Evolutionary conservation across 2,113 vertebrate genomes (phyloP).

Genomic region (Macquaria ambigua): DNA sequence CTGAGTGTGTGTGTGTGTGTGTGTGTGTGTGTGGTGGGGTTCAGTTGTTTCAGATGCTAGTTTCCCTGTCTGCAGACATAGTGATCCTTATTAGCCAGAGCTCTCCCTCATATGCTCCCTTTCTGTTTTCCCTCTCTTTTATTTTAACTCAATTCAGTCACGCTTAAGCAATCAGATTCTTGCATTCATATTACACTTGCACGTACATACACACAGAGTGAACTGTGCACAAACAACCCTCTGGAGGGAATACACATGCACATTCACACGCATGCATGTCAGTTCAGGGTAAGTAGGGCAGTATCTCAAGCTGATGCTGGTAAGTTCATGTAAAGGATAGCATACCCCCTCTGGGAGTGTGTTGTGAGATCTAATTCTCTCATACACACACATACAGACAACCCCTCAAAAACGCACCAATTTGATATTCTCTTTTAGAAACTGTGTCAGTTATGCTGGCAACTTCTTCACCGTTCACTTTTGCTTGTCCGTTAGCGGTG

Average conservation of each 20-base stretch:
- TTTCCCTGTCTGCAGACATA: slow-evolving; percentile 50
- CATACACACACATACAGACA: slow-evolving; percentile 14
- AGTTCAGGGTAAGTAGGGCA: slow-evolving; percentile 73
- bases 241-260: slow-evolving; percentile 35
- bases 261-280: slow-evolving; percentile 14
- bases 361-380: slow-evolving; percentile 50
- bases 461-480: slow-evolving; percentile 3
- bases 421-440: slow-evolving; percentile 63
- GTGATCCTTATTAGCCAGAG: slow-evolving; percentile 71
- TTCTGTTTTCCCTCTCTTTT: slow-evolving; percentile 22
- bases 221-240: slow-evolving; percentile 40
- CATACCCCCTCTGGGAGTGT: slow-evolving; percentile 62
- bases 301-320: slow-evolving; percentile 55
- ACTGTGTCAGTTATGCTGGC: slow-evolving; percentile 31
- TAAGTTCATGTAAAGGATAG: slow-evolving; percentile 73
- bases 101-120: neutral
- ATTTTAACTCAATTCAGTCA: slow-evolving; percentile 70
- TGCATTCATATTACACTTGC: slow-evolving; percentile 3
- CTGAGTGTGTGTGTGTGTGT: neutral
- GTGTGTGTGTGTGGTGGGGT: neutral
- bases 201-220: slow-evolving; percentile 8
- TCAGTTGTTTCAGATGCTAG: slow-evolving; percentile 16
- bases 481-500: neutral
- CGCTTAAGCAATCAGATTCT: slow-evolving; percentile 56
- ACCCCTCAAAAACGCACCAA: slow-evolving; percentile 35